Conservation (phyloP, 1,140 invertebrate genomes). For the Apis florea region DNA sequence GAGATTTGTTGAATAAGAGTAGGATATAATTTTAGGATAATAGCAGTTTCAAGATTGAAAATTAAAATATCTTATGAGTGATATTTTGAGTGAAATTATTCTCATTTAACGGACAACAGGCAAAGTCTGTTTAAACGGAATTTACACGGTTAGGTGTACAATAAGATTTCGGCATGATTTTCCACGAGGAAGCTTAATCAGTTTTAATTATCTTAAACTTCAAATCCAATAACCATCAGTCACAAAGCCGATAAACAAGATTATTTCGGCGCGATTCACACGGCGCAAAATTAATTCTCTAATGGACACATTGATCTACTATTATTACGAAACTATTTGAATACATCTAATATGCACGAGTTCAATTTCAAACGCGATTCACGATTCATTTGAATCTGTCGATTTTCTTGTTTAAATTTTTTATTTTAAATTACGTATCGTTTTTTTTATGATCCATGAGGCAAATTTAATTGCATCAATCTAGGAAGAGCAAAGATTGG, state of each 20-base stretch:
- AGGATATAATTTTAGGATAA: no score
- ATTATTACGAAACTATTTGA: neutral
- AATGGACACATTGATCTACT: no score
- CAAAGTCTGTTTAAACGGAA: slow-evolving; percentile 45
- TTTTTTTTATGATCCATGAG: no score
- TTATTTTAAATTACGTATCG: no score
- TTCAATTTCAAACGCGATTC: no score
- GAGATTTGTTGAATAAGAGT: no score
- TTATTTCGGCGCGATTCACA: slow-evolving; percentile 16
- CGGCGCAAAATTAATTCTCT: slow-evolving; percentile 32
- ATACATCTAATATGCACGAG: no score
- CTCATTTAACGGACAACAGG: slow-evolving; percentile 21
- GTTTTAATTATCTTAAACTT: slow-evolving; percentile 48
- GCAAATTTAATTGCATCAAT: no score
- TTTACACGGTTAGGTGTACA: slow-evolving; percentile 3
- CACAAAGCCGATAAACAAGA: slow-evolving; percentile 45
- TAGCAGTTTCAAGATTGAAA: no score
- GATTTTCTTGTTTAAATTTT: neutral
- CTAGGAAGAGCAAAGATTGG: no score
- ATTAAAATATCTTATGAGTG: no score
- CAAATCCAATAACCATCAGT: slow-evolving; percentile 44
- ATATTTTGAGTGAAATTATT: slow-evolving; percentile 14
- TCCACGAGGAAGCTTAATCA: slow-evolving; percentile 35
- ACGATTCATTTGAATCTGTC: neutral
- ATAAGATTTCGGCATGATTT: slow-evolving; percentile 28